phyloP scores from a whole-genome alignment of 92 coral and sea anemone genomes.

The Montipora capitata region DNA sequence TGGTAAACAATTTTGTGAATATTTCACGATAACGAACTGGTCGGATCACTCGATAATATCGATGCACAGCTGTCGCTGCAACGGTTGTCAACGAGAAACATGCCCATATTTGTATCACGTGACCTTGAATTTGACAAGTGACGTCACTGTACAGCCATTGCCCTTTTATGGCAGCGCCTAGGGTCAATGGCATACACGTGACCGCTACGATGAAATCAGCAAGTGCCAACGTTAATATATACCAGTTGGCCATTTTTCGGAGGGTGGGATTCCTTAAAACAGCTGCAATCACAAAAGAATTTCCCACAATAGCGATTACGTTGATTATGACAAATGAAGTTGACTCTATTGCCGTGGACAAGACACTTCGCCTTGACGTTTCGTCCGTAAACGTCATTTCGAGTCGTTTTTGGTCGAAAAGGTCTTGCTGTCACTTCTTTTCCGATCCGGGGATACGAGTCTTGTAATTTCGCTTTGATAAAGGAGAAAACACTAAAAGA shows the following conservation, averaged over 20 bases:
- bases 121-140: constrained; percentile 68
- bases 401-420: no score
- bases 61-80: constrained; percentile 68
- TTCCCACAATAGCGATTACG: constrained; percentile 59
- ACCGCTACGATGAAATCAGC: constrained; percentile 60
- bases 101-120: constrained; percentile 60
- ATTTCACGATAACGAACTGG: constrained; percentile 53
- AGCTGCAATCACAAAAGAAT: constrained; percentile 54
- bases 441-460: not conserved
- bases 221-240: constrained; percentile 60
- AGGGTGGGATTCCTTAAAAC: constrained; percentile 67
- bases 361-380: not conserved
- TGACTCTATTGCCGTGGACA: constrained; percentile 36
- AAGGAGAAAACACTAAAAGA: no score
- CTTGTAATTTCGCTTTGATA: no score
- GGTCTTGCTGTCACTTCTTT: not conserved
- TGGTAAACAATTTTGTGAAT: constrained; percentile 41
- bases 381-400: not conserved
- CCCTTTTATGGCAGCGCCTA: constrained; percentile 64
- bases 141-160: constrained; percentile 61
- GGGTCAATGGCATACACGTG: constrained; percentile 53
- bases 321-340: constrained; percentile 54
- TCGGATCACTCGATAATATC: constrained; percentile 75
- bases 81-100: constrained; percentile 65
- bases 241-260: constrained; percentile 67